Conservation (phyloP, 2,888 invertebrate species). For the Microplitis manilae region DNA sequence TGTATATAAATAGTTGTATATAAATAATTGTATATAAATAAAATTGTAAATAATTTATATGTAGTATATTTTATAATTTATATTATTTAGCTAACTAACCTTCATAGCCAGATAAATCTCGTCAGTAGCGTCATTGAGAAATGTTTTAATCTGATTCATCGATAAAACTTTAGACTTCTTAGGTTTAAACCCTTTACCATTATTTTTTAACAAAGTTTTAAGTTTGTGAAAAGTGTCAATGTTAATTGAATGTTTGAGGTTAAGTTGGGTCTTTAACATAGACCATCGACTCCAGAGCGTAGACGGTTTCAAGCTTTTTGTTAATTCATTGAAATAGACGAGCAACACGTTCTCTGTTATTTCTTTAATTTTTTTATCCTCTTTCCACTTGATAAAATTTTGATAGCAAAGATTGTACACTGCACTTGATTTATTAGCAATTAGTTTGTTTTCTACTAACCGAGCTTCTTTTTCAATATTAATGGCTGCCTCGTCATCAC, state of each 20-base stretch:
- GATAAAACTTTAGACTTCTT: slow-evolving; percentile 59
- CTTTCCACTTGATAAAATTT: slow-evolving; percentile 17
- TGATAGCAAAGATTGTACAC: not conserved
- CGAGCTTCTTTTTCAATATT: too few relatives aligned
- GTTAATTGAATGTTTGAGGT: slow-evolving; percentile 46
- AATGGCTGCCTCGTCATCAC: too few relatives aligned
- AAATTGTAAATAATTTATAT: slow-evolving; percentile 19
- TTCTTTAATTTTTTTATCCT: not conserved
- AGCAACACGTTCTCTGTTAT: slow-evolving; percentile 25
- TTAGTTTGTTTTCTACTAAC: too few relatives aligned
- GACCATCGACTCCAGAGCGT: slow-evolving; percentile 54
- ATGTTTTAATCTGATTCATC: slow-evolving; percentile 53
- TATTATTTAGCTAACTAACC: slow-evolving; percentile 36
- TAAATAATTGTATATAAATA: too few relatives aligned
- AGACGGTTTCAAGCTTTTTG: slow-evolving; percentile 51
- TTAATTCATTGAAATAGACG: slow-evolving; percentile 52
- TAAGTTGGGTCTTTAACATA: slow-evolving; percentile 53
- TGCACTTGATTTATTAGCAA: not conserved
- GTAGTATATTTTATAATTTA: slow-evolving; percentile 4
- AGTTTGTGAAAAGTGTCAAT: slow-evolving; percentile 48
- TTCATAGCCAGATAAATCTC: slow-evolving; percentile 53
- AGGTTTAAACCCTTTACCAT: slow-evolving; percentile 53
- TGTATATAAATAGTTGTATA: not conserved
- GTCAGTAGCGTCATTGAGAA: slow-evolving; percentile 54
- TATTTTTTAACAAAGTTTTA: slow-evolving; percentile 53